Conservation (phyloP, 2,888 invertebrate genomes). For the Athetis lepigone region DNA sequence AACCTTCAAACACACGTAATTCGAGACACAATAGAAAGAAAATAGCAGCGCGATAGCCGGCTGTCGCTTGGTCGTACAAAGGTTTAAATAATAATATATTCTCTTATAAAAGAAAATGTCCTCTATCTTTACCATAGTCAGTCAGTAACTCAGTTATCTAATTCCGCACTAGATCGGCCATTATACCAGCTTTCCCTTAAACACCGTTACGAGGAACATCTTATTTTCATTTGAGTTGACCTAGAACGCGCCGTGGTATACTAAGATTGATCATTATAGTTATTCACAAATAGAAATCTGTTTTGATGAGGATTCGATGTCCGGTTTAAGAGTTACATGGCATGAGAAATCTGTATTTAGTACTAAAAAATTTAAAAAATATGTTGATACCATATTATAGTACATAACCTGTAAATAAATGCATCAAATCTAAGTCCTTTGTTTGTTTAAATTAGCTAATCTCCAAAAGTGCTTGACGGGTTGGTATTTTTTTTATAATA, state of each 20-base stretch:
- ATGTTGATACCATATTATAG: background rate
- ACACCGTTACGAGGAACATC: slow-evolving; percentile 14
- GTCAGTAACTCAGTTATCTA: background rate
- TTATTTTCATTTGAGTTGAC: slow-evolving; percentile 41
- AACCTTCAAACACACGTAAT: too few species aligned
- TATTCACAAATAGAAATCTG: slow-evolving; percentile 36
- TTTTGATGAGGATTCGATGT: slow-evolving; percentile 28
- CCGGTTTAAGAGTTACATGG: slow-evolving; percentile 10
- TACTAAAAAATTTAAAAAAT: background rate
- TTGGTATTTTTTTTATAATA: too few species aligned
- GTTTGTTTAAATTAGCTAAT: too few species aligned
- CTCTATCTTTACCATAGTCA: background rate
- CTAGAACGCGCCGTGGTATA: slow-evolving; percentile 24
- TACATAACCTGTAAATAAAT: too few species aligned
- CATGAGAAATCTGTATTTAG: background rate
- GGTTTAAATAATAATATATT: too few species aligned
- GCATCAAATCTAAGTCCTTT: too few species aligned
- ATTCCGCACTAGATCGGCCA: background rate
- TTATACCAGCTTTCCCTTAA: slow-evolving; percentile 23
- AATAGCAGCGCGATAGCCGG: too few species aligned
- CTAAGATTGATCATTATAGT: slow-evolving; percentile 23
- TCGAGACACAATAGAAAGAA: too few species aligned
- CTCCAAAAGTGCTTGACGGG: too few species aligned
- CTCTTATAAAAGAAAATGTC: background rate
- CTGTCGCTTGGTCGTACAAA: too few species aligned